phyloP scores from a whole-genome alignment of 2,113 vertebrate species.

The Nannospalax galili region DNA sequence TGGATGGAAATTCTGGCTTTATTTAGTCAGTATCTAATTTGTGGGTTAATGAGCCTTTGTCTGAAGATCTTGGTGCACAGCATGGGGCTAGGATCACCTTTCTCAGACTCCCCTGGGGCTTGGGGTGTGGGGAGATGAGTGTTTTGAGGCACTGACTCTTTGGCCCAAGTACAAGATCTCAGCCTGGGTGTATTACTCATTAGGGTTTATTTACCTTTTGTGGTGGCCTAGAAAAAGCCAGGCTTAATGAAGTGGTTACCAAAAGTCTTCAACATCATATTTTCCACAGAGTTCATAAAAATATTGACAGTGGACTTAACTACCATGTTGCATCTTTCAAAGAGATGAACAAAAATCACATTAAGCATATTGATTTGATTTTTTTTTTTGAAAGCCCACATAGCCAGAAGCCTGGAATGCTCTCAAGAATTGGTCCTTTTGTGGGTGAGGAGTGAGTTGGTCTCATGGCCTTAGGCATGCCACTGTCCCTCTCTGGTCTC shows the following conservation, averaged over 20 bases:
- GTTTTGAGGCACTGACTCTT: conserved; percentile 54
- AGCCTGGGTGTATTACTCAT: conserved; percentile 73
- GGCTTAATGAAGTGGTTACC: conserved; percentile 78
- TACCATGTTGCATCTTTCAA: conserved; percentile 66
- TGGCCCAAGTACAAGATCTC: conserved; percentile 66
- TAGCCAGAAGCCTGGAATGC: not conserved
- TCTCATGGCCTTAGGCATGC: not conserved
- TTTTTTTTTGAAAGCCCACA: not conserved
- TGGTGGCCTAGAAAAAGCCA: conserved; percentile 77
- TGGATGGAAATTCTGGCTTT: conserved; percentile 70
- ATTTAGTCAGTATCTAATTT: conserved; percentile 73
- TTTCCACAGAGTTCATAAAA: conserved; percentile 78
- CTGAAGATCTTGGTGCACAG: conserved; percentile 64
- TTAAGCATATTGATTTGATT: conserved; percentile 43
- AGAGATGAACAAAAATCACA: conserved; percentile 65
- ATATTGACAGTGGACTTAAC: conserved; percentile 75
- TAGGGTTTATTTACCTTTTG: conserved; percentile 81
- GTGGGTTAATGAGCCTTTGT: conserved; percentile 72
- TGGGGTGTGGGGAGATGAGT: not conserved
- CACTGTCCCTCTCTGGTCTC: not conserved
- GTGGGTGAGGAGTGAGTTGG: not conserved
- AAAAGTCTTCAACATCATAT: conserved; percentile 77
- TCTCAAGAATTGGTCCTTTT: not conserved
- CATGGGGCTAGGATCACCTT: conserved; percentile 59
- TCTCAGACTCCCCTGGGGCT: conserved; percentile 65